These are phyloP conservation scores for Megaceryle torquata DNA, from an alignment of 2,113 vertebrate genomes.

Conservation along the genomic window DNA sequence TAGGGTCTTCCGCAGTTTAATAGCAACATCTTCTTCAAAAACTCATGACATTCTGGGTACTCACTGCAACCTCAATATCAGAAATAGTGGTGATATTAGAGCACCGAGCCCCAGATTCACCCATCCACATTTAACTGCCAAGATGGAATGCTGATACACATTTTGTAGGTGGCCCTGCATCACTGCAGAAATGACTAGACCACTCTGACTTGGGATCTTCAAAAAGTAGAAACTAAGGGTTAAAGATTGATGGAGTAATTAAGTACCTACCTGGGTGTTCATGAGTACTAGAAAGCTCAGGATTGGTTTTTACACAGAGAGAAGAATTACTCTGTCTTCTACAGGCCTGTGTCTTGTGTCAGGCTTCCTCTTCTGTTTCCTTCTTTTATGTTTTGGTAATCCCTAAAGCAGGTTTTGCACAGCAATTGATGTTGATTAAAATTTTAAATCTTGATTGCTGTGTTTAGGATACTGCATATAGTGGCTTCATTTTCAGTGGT, in stretches of 20 bases:
- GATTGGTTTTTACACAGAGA: neutral
- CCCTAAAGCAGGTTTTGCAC: neutral
- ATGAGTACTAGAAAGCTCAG: neutral
- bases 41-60: neutral
- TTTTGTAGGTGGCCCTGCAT: neutral
- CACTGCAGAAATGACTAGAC: neutral
- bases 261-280: neutral
- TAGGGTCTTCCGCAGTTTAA: neutral
- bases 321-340: neutral
- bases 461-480: neutral
- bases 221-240: neutral
- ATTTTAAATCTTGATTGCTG: neutral
- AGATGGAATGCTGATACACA: rapidly evolving
- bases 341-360: neutral
- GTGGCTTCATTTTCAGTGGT: neutral
- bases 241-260: neutral
- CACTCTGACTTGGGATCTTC: neutral
- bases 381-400: neutral
- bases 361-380: neutral
- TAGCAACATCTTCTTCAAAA: neutral
- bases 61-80: neutral
- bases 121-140: neutral
- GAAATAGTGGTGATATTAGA: neutral
- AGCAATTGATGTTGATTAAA: neutral
- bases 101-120: neutral